Evolutionary conservation across 2,113 vertebrate species (phyloP).

Genomic region (Gymnobelideus leadbeateri): DNA sequence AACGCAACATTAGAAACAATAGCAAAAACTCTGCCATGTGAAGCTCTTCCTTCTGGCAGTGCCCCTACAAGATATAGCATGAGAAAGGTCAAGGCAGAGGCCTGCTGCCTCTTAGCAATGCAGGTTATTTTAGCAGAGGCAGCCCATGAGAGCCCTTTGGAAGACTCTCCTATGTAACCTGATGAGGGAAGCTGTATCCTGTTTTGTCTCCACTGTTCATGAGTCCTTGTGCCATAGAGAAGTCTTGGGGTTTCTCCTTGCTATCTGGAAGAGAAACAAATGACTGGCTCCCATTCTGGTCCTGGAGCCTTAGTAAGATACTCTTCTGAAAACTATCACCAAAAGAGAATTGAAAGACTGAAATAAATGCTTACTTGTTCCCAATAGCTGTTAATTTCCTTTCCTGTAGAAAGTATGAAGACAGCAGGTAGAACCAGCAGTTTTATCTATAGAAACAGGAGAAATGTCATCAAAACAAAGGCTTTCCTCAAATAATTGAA

Average conservation of each 20-base stretch:
- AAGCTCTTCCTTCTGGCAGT: constrained; percentile 52
- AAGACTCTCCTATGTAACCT: constrained; percentile 62
- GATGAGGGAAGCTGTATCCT: constrained; percentile 70
- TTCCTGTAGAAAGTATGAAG: not conserved
- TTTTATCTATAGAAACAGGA: not conserved
- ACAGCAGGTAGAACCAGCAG: not conserved
- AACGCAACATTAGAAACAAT: not conserved
- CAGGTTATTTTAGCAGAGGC: constrained; percentile 70
- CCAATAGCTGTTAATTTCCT: not conserved
- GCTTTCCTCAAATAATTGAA: constrained; percentile 51
- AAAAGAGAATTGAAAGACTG: constrained; percentile 24
- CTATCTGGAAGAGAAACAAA: constrained; percentile 60
- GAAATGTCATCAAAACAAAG: not conserved
- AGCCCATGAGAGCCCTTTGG: constrained; percentile 58
- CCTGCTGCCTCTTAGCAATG: constrained; percentile 59
- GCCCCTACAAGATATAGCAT: constrained; percentile 42
- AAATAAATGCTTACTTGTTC: constrained; percentile 32
- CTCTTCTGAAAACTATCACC: constrained; percentile 54
- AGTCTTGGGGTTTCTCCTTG: constrained; percentile 47
- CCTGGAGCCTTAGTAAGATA: constrained; percentile 40
- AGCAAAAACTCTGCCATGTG: constrained; percentile 9
- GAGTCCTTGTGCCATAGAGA: not conserved
- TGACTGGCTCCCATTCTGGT: constrained; percentile 1
- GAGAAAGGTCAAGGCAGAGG: constrained; percentile 11
- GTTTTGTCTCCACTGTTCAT: constrained; percentile 63